Evolutionary conservation across 2,888 invertebrate genomes (phyloP).

Genomic region (Amorpha juglandis): DNA sequence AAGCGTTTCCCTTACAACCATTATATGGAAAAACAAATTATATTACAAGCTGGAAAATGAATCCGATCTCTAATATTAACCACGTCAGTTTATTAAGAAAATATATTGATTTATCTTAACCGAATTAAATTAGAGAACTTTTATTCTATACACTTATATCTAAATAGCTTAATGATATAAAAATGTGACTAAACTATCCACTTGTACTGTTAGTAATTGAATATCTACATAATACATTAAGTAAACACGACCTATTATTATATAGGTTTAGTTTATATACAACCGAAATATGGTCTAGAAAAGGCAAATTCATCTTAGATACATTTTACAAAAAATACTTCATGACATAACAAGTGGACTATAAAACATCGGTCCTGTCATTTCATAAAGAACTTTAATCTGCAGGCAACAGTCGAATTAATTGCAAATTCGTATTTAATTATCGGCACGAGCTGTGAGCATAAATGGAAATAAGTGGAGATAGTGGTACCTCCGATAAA

Average conservation of each 20-base stretch:
- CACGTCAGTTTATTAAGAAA: not conserved
- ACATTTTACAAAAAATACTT: not conserved
- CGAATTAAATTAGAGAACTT: constrained; percentile 2
- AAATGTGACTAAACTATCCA: constrained; percentile 31
- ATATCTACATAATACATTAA: constrained; percentile 32
- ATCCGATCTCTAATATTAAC: constrained; percentile 4
- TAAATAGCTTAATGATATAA: constrained; percentile 7
- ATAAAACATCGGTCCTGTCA: too few species aligned
- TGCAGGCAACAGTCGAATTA: too few species aligned
- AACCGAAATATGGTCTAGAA: constrained; percentile 6
- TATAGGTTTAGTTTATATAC: constrained; percentile 30
- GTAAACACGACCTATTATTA: constrained; percentile 34
- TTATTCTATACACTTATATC: not conserved
- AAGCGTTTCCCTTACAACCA: too few species aligned
- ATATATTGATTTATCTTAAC: constrained; percentile 14
- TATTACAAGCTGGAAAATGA: not conserved
- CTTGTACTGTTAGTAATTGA: constrained; percentile 46
- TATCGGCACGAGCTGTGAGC: too few species aligned
- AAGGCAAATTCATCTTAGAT: not conserved
- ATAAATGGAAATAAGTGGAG: too few species aligned
- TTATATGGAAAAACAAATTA: too few species aligned
- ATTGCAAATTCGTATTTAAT: too few species aligned
- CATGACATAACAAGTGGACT: not conserved
- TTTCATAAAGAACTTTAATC: too few species aligned
- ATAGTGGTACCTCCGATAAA: too few species aligned